Evolutionary conservation across 2,113 vertebrate species (phyloP).

Genomic region (Pygoscelis antarcticus): DNA sequence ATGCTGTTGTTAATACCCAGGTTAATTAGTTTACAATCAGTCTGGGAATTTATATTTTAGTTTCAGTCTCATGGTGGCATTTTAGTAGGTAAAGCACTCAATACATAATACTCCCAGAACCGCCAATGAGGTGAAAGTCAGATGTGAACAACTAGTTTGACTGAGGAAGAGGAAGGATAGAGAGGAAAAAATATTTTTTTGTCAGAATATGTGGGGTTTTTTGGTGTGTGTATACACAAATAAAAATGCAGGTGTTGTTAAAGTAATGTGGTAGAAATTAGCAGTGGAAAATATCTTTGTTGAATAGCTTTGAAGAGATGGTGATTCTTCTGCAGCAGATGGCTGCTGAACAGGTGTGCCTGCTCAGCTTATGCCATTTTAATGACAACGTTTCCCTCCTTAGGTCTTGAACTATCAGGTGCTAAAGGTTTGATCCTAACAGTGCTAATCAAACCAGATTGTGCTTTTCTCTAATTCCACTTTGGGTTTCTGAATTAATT

Average conservation of each 20-base stretch:
- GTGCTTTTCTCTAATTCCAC: not conserved
- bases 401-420: not conserved
- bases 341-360: not conserved
- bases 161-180: not conserved
- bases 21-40: not conserved
- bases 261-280: not conserved
- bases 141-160: not conserved
- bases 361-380: not conserved
- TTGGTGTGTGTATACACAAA: not conserved
- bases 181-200: not conserved
- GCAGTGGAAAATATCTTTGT: not conserved
- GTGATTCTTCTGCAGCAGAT: constrained; percentile 10
- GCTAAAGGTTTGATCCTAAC: not conserved
- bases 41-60: not conserved
- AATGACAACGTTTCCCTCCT: not conserved
- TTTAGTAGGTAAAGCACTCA: not conserved
- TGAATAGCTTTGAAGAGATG: not conserved
- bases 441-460: not conserved
- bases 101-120: not conserved
- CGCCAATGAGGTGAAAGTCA: not conserved
- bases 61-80: not conserved
- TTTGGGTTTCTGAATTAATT: not conserved
- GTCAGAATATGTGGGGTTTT: not conserved
- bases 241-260: not conserved
- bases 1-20: not conserved